Percentiles rank a stretch among this genome's conserved stretches.
Evolutionary conservation across 2,797 vertebrate species (phyloP).

Genomic region (Ibycter americanus): DNA sequence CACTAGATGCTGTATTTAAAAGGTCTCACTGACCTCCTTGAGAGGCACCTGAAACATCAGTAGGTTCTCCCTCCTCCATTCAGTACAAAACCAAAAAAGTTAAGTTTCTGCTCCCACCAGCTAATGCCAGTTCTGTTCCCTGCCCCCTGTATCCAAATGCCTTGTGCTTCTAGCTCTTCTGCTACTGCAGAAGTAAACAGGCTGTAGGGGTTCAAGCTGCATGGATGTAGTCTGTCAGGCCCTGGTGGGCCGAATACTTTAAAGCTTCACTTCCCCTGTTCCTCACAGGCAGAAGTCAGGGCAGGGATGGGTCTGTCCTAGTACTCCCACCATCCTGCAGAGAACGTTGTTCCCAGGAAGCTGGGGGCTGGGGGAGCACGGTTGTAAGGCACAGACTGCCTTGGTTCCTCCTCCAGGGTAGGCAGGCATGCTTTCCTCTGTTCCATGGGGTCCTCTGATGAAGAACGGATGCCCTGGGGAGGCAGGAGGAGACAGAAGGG

Average conservation of each 20-base stretch:
- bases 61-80: neutral
- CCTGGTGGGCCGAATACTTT: neutral
- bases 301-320: neutral
- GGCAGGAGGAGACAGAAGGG: neutral
- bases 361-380: neutral
- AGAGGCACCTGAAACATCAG: neutral
- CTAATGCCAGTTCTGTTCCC: neutral
- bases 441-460: neutral
- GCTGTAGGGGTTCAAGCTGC: neutral
- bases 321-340: neutral
- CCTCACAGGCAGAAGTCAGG: neutral
- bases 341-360: neutral
- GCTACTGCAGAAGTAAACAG: neutral
- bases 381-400: neutral
- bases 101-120: neutral
- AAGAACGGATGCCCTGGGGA: neutral
- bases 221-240: neutral
- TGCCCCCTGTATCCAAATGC: neutral
- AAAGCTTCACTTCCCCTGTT: neutral
- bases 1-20: rapidly evolving
- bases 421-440: neutral
- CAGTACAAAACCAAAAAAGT: neutral
- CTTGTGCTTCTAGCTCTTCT: neutral
- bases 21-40: neutral
- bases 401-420: neutral